Evolutionary conservation across 2,888 invertebrate genomes (phyloP), one percentile per base, ranked within the genome.

Genomic region (Neria commutata): DNA sequence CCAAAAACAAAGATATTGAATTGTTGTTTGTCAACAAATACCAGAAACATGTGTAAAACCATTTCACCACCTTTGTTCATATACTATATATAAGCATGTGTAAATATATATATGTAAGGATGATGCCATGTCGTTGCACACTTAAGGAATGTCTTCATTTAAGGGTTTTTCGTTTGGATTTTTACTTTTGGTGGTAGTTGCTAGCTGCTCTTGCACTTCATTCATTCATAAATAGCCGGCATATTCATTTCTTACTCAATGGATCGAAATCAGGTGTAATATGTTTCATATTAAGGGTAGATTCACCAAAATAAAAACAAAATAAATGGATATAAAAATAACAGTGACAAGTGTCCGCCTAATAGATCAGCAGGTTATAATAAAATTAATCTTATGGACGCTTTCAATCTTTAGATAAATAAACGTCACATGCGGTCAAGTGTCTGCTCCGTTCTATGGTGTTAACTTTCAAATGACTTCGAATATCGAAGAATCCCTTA

Each of bases 1-100:
- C 72, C 68, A 64, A 67, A 66, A 57, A 58, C 34, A 21, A 51
- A 26, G 45, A 42, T 19, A 42, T 5, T 5, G 4, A 21, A 17
- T 19, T 19, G 21, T 19, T 42, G 5, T 42, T 17, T 42, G 17
- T 42, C 42, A 25, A 60, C 11, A 45, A 37, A 26, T 19, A 40
- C 16, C 10, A 57, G 42, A 59, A 57, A 62, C 65, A 60, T 25
- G 37, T 46, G 60, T 60, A 59, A 19, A 23, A 63, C 58, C 60
- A 42, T 42, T 42, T 42, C 42, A 42, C 42, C 42, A 42, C 42
- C 42, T 42, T 42, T 14, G 42, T 17, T 10, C 37, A 17, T 19
- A 19, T 6, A 14, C 37, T 4, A 6, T 4, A n/a, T n/a, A n/a
- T n/a, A n/a, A n/a, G n/a, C n/a, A n/a, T n/a, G n/a, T n/a, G n/a